phyloP scores from a whole-genome alignment of 2,888 invertebrate genomes.

The Parelbella ahira region DNA sequence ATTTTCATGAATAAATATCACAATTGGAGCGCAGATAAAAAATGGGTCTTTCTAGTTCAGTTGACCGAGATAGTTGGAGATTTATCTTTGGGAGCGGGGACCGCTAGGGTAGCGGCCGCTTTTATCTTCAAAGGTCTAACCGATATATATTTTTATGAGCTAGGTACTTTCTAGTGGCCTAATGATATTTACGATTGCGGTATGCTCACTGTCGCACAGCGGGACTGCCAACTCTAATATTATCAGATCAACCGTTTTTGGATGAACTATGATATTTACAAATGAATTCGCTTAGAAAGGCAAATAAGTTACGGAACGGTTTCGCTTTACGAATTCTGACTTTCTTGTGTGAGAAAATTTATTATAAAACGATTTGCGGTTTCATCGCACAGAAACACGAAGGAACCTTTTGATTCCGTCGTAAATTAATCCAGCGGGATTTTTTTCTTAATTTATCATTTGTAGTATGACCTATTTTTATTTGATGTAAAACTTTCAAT shows the following conservation, averaged over 20 bases:
- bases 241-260: constrained; percentile 53
- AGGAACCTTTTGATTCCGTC: no score
- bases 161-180: constrained; percentile 54
- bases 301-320: constrained; percentile 2
- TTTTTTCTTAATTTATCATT: no score
- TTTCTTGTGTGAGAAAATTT: not conserved
- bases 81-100: constrained; percentile 11
- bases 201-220: constrained; percentile 37
- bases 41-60: constrained; percentile 5
- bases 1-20: no score
- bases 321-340: not conserved
- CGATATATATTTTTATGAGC: constrained; percentile 38
- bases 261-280: constrained; percentile 57
- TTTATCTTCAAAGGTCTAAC: constrained; percentile 28
- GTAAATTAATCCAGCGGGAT: no score
- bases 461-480: no score
- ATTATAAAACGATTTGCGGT: no score
- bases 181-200: constrained; percentile 64
- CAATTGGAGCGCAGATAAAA: no score
- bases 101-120: constrained; percentile 20
- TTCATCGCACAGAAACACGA: no score
- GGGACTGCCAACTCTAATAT: constrained; percentile 59
- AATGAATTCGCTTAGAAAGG: constrained; percentile 5
- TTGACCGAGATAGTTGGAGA: constrained; percentile 2
- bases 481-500: no score